These are phyloP conservation scores for Pagetopsis macropterus DNA, from an alignment of 2,797 vertebrate species.

Conservation along the genomic window DNA sequence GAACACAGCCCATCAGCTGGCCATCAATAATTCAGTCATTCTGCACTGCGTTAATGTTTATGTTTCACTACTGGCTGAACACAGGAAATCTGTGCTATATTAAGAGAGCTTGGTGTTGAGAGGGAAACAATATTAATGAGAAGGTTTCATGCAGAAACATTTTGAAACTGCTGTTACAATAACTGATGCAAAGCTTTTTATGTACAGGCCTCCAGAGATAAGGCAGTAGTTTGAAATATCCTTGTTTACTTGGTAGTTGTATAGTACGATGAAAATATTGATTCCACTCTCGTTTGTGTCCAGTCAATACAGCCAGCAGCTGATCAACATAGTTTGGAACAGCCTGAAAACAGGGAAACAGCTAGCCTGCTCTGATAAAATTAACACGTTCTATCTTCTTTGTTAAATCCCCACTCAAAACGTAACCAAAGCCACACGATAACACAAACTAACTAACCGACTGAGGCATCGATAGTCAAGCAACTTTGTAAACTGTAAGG, in stretches of 20 bases:
- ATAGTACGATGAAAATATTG: background rate
- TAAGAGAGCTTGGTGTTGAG: constrained; percentile 40
- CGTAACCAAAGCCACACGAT: background rate
- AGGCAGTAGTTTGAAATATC: background rate
- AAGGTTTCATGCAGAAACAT: background rate
- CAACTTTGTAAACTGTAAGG: too few species aligned
- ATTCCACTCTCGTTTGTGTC: background rate
- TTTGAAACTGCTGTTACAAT: background rate
- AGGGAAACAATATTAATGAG: constrained; percentile 29
- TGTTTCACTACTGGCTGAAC: constrained; percentile 50
- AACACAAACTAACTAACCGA: too few species aligned
- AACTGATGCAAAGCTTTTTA: background rate
- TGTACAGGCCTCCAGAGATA: background rate
- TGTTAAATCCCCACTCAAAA: background rate
- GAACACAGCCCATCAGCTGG: constrained; percentile 49
- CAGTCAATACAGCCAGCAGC: background rate
- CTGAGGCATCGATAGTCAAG: too few species aligned
- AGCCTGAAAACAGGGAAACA: background rate
- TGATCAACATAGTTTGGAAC: background rate
- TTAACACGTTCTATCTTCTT: background rate
- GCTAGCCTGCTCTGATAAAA: background rate
- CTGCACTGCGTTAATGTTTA: constrained; percentile 56
- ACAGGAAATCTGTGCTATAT: constrained; percentile 41
- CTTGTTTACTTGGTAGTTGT: background rate
- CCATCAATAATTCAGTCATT: constrained; percentile 72